A percentile compares a stretch with the other conserved stretches of the same genome.
Evolutionary conservation across 2,113 vertebrate species (phyloP).

Genomic region (Cryptomyrus ogoouensis): DNA sequence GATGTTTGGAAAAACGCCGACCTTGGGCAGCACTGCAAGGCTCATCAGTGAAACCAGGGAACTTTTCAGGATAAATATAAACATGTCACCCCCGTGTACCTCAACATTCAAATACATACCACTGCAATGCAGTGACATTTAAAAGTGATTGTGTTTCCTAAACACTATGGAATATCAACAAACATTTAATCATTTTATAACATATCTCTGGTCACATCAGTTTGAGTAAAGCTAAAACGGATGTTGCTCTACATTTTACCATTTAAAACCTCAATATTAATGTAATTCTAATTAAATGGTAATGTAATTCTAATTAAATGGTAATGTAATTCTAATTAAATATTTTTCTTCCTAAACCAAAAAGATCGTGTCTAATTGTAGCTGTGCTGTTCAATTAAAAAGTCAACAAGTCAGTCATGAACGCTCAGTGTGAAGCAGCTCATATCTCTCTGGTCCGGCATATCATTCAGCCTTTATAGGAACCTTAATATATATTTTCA

Average conservation of each 20-base stretch:
- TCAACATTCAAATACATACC: background rate
- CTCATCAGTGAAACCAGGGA: background rate
- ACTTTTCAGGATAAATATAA: background rate
- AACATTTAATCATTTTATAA: background rate
- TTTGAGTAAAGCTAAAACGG: background rate
- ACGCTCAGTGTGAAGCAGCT: background rate
- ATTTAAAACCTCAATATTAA: background rate
- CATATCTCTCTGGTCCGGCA: background rate
- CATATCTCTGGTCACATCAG: background rate
- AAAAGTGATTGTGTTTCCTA: background rate
- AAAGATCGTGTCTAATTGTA: background rate
- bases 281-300: background rate
- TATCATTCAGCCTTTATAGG: background rate
- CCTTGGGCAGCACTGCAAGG: background rate
- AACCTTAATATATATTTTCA: background rate
- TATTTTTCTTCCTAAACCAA: background rate
- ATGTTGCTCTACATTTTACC: background rate
- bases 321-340: background rate
- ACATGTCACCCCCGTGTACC: background rate
- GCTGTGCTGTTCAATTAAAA: background rate
- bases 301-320: background rate
- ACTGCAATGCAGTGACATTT: background rate
- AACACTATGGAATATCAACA: background rate
- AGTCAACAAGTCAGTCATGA: background rate
- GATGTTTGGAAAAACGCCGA: background rate